Evolutionary conservation across 1,140 invertebrate genomes (phyloP), one percentile per base, ranked within the genome.

Genomic region (Sweltsa coloradensis): DNA sequence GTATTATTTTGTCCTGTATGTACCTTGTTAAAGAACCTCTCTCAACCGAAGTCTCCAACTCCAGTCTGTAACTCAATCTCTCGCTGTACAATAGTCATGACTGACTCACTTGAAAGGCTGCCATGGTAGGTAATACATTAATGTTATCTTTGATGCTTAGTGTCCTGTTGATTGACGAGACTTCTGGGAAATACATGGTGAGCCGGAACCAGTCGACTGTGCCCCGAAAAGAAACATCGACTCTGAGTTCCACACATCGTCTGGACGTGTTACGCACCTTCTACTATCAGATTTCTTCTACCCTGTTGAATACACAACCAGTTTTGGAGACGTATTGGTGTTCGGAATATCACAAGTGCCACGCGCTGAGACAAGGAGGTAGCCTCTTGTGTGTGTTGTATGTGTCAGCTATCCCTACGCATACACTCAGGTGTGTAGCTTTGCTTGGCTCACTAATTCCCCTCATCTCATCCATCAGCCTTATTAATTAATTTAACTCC

Each of bases 301-400:
- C 47, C 5, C 16, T 19, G 21, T 16, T 6, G 16, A 36, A 36
- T 9, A 19, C 26, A 21, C 34, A 18, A 0, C 13, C 18, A 29
- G 70, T 61, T 25, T 55, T 61, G 27, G 85, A 89, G 67, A 80
- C 81, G 3, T 89, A 87, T 61, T 81, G 84, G 75, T 80, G 81
- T 57, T 85, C 83, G 0, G 83, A 88, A 60, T 85, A 85, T 60
- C 81, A 89, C 60, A 90, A 90, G 66, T 86, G 85, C 57, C 83
- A 88, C 55, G 81, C 76, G 11, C 57, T 78, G 7, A 73, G 72
- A 59, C 64, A 71, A 18, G 68, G 67, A 13, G 65, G 76, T 55
- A 68, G 79, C 49, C 65, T 85, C 51, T 70, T 83, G 44, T 83
- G 80, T 55, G 73, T 78, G 5, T 59, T 86, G 1, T 85, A 81